phyloP scores from a whole-genome alignment of 2,888 invertebrate genomes.

The Serripes groenlandicus region DNA sequence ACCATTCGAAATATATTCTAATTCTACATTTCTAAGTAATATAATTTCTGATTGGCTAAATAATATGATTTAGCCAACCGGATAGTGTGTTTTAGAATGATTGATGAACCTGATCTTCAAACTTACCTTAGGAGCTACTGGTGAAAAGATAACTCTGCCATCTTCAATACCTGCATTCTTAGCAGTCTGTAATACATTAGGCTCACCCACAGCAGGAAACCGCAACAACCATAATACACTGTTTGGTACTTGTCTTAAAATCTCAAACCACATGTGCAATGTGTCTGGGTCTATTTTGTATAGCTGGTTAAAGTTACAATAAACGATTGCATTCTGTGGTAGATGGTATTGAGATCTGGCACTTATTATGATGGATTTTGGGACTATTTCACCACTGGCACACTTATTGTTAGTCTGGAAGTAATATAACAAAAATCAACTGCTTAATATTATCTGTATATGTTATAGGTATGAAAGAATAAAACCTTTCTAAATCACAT shows the following conservation, averaged over 20 bases:
- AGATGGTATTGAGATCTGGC: conserved; percentile 98
- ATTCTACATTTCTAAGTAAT: neutral
- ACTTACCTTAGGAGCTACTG: conserved; percentile 93
- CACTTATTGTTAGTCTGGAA: conserved; percentile 96
- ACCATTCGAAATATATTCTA: neutral
- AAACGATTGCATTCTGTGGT: conserved; percentile 98
- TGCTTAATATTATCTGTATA: no score
- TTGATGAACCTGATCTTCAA: neutral
- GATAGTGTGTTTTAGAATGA: neutral
- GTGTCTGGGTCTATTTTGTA: conserved; percentile 99
- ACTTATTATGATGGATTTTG: conserved; percentile 96
- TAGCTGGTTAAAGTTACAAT: conserved; percentile 99
- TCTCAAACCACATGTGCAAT: conserved; percentile 96
- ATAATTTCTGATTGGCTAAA: neutral
- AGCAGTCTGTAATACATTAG: conserved; percentile 89
- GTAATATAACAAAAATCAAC: no score
- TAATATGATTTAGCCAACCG: neutral
- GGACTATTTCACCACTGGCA: conserved; percentile 98
- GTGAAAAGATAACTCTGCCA: conserved; percentile 96
- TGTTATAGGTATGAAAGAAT: no score
- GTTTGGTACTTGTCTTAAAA: conserved; percentile 96
- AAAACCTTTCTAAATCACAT: no score
- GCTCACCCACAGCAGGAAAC: conserved; percentile 92
- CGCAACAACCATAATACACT: conserved; percentile 97
- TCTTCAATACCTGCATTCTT: conserved; percentile 89